phyloP scores from a whole-genome alignment of 2,888 invertebrate species.

The Drosophila melanosoma region DNA sequence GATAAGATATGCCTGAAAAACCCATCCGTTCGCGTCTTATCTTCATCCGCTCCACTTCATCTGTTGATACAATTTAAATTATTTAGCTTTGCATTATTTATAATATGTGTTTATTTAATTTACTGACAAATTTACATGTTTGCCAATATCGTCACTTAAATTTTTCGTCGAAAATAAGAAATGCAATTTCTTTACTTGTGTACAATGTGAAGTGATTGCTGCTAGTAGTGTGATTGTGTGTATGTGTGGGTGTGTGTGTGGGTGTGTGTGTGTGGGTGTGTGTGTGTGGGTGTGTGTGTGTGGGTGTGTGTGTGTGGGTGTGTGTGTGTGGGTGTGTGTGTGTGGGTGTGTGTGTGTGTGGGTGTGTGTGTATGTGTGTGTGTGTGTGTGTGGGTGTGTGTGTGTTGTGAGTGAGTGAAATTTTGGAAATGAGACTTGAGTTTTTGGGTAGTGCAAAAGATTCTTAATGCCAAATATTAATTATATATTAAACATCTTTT shows the following conservation, averaged over 20 bases:
- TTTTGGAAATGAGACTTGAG: conserved; percentile 17
- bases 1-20: not conserved
- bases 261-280: not conserved
- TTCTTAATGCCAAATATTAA: conserved; percentile 1
- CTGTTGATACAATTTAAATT: not conserved
- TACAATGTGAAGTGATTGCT: conserved; percentile 2
- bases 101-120: conserved; percentile 17
- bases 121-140: conserved; percentile 9
- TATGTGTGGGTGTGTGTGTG: not conserved
- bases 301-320: not conserved
- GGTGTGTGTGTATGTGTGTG: not conserved
- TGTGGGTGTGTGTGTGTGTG: not conserved
- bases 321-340: not conserved
- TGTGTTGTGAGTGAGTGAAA: conserved; percentile 2
- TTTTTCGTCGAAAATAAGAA: conserved; percentile 9
- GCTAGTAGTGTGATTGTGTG: not conserved
- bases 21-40: not conserved
- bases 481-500: conserved; percentile 8
- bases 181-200: conserved; percentile 4
- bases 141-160: conserved; percentile 25
- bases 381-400: not conserved
- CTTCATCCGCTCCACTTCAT: not conserved
- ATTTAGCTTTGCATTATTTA: not conserved
- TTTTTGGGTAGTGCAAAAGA: not conserved
- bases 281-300: not conserved